Conservation (phyloP, 2,113 vertebrate genomes). For the Promerops cafer region DNA sequence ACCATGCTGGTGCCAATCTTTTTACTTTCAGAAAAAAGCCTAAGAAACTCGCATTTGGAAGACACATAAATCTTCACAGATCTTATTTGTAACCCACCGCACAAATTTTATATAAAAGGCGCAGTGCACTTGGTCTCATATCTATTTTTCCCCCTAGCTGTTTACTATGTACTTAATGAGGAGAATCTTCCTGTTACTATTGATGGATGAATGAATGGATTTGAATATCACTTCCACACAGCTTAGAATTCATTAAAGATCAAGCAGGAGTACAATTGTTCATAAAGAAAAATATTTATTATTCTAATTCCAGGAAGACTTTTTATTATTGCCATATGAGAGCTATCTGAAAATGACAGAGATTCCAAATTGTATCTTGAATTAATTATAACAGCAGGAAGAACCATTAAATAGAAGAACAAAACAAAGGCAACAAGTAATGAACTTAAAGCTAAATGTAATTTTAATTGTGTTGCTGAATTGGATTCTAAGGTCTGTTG, state of each 20-base stretch:
- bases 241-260: neutral
- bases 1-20: neutral
- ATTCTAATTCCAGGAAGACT: neutral
- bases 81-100: neutral
- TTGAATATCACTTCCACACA: neutral
- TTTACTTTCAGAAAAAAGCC: neutral
- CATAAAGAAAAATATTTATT: neutral
- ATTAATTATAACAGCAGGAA: neutral
- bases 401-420: neutral
- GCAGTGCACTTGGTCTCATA: neutral
- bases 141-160: neutral
- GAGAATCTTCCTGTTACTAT: neutral
- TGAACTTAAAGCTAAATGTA: neutral
- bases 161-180: neutral
- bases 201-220: neutral
- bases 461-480: constrained; percentile 17
- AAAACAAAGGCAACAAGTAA: neutral
- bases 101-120: neutral
- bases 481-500: neutral
- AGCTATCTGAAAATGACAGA: neutral
- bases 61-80: neutral
- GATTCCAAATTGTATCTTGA: neutral
- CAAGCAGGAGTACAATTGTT: neutral
- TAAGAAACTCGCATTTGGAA: neutral
- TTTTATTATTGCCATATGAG: neutral